These are phyloP conservation scores for Hylaeus volcanicus DNA, from an alignment of 1,140 invertebrate genomes.

Conservation along the genomic window DNA sequence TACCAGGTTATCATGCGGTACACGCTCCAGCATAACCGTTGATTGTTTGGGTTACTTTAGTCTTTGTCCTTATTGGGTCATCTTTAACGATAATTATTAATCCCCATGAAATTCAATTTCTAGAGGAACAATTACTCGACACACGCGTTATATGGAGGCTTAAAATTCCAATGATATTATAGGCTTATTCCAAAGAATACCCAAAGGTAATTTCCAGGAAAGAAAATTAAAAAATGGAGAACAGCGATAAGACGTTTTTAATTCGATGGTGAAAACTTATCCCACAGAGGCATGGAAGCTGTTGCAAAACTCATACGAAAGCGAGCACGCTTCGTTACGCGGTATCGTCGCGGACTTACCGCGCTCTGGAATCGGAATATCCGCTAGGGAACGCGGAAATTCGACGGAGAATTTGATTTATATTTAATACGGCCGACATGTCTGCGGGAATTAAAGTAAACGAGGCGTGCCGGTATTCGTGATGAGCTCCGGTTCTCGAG, in stretches of 20 bases:
- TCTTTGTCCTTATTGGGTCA: too few species aligned
- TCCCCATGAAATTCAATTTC: too few species aligned
- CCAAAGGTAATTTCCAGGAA: too few species aligned
- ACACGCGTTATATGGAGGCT: too few species aligned
- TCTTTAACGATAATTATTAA: too few species aligned
- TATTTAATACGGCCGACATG: conserved; percentile 61
- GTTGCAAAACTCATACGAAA: not conserved
- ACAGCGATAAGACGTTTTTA: not conserved
- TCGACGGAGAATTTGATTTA: conserved; percentile 61
- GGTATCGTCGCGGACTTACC: not conserved
- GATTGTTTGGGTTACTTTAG: too few species aligned
- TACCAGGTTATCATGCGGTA: too few species aligned
- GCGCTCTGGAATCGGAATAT: conserved; percentile 25
- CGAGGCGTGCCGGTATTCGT: conserved; percentile 57
- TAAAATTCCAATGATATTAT: too few species aligned
- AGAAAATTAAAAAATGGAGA: not conserved
- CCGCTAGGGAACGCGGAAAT: conserved; percentile 51
- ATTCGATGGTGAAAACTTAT: not conserved
- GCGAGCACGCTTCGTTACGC: not conserved
- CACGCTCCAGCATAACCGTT: too few species aligned
- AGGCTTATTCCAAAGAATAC: too few species aligned
- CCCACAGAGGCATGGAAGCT: not conserved
- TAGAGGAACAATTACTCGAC: too few species aligned
- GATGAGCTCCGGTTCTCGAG: conserved; percentile 42
- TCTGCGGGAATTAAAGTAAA: conserved; percentile 62